Base-by-base conservation (phyloP, 2,113 vertebrate species). In the Opisthocomus hoazin region DNA sequence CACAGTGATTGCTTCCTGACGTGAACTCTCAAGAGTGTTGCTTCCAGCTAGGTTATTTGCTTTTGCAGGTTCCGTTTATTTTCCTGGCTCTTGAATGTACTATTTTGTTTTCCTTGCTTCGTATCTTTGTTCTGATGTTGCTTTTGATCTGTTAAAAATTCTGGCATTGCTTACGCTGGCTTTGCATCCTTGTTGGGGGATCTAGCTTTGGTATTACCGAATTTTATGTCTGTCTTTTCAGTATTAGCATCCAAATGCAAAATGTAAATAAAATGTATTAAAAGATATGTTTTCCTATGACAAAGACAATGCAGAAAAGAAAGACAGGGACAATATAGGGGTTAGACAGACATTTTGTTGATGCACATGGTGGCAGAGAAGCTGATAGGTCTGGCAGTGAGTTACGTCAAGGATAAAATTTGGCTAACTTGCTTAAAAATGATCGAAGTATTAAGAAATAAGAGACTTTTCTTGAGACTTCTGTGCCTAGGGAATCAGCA, bases 61-160 rank as follows among this genome's bases (percentile, higher is more conserved):
- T 95, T 95, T 94, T 94, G 71, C 58, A 70, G 68, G 70, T 56
- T 88, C 46, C 0, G 1, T 94, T 95, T 92, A 61, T 95, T 90
- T 94, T 90, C 57, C 70, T 92, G 80, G 53, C 86, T 91, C 61
- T 84, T 87, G 66, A 68, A 65, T 39, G 65, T 65, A 65, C 84
- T 91, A 5, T 77, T 93, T 92, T 89, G 69, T 93, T 95, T 85
- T 69, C n/a, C 56, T 87, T 78, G 39, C 87, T 83, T 94, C 6
- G 0, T 79, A 15, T 39, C 70, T 94, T 93, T 92, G 83, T 92
- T 94, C 90, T 92, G 45, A 18, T 92, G 23, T 50, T 91, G 74
- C 80, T 93, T 95, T 96, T 95, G 85, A 94, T 89, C 68, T 93
- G 1, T 78, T 86, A 66, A 81, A 94, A 89, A 61, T 39, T 69